A percentile compares a stretch with the other conserved stretches of the same genome.
Conservation (phyloP, 2,113 vertebrate species). For the Cebidichthys violaceus region DNA sequence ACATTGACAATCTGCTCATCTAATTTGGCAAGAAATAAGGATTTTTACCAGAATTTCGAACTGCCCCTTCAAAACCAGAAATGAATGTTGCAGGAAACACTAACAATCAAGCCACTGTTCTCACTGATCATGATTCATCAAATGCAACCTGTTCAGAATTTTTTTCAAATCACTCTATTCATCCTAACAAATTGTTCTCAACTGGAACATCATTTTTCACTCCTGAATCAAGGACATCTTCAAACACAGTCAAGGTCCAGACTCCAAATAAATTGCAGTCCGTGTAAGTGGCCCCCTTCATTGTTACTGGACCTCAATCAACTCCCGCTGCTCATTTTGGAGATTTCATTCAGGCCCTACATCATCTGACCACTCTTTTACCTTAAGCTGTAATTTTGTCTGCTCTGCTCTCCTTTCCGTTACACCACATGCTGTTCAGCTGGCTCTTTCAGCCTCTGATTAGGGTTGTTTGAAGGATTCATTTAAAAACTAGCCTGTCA, state of each 20-base stretch:
- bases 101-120: no score
- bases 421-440: conserved; percentile 31
- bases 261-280: not conserved
- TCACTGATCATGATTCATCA: not conserved
- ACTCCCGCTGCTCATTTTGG: not conserved
- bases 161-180: not conserved
- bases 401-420: conserved; percentile 11
- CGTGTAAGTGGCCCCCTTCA: not conserved
- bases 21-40: not conserved
- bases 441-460: conserved; percentile 65
- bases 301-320: conserved; percentile 19
- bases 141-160: not conserved
- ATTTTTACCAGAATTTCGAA: not conserved
- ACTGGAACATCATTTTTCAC: conserved; percentile 5
- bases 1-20: not conserved
- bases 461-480: conserved; percentile 76
- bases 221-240: conserved; percentile 35
- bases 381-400: conserved; percentile 32
- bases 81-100: not conserved
- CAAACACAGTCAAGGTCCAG: conserved; percentile 9
- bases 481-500: conserved; percentile 71
- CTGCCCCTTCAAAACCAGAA: not conserved
- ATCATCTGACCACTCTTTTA: conserved; percentile 37
- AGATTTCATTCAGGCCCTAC: not conserved
- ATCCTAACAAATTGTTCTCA: not conserved